These are phyloP conservation scores for Nemoura dubitans DNA, from an alignment of 2,888 invertebrate genomes.

Conservation along the genomic window DNA sequence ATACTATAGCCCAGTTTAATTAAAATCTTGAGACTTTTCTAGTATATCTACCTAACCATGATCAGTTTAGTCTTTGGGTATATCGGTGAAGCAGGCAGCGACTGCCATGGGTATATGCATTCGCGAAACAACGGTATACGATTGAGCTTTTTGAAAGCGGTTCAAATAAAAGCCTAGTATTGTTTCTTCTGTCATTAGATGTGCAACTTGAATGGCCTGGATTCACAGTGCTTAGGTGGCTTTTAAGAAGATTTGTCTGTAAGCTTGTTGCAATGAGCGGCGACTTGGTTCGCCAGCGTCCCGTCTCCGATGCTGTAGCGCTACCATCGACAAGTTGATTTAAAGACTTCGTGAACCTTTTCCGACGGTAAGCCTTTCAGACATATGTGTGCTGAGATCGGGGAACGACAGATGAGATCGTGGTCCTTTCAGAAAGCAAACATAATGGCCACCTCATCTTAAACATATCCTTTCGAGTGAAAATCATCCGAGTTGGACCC, in stretches of 20 bases:
- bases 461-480: not conserved
- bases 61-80: no score
- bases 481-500: not conserved
- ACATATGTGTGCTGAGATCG: not conserved
- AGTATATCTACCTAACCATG: no score
- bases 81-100: no score
- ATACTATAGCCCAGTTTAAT: no score
- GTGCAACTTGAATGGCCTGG: slow-evolving; percentile 7
- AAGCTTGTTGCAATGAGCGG: slow-evolving; percentile 2
- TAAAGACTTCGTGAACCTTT: slow-evolving; percentile 19
- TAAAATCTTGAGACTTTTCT: no score
- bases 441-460: slow-evolving; percentile 12
- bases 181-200: not conserved
- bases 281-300: not conserved
- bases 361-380: not conserved
- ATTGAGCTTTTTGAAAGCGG: not conserved
- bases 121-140: not conserved
- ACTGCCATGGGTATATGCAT: not conserved
- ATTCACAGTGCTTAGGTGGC: slow-evolving; percentile 4
- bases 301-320: not conserved
- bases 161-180: not conserved
- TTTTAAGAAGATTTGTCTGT: slow-evolving; percentile 3
- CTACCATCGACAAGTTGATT: slow-evolving; percentile 17
- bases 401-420: not conserved
- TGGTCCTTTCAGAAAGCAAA: not conserved